Conservation (phyloP, 1,140 invertebrate species). For the Ooceraea biroi region DNA sequence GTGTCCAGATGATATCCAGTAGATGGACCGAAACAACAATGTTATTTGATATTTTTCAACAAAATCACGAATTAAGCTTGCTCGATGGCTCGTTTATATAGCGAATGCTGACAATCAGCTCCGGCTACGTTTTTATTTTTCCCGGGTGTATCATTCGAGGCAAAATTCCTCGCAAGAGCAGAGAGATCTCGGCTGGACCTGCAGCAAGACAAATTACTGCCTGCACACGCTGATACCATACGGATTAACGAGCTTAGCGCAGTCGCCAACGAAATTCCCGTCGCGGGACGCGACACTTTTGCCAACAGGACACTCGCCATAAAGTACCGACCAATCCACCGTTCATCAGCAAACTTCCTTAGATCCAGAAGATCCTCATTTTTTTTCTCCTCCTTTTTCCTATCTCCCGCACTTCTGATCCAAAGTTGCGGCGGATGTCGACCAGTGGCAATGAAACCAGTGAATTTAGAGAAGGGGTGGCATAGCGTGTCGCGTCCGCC, state of each 20-base stretch:
- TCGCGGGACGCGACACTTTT: not conserved
- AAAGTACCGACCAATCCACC: not conserved
- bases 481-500: constrained; percentile 24
- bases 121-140: constrained; percentile 7
- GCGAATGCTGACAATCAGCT: constrained; percentile 10
- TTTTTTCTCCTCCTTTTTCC: too few relatives aligned
- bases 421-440: not conserved
- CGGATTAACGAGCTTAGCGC: not conserved
- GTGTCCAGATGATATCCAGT: not conserved
- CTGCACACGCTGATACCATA: not conserved
- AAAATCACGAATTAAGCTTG: not conserved
- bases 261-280: not conserved
- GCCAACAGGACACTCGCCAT: not conserved
- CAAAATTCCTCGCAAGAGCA: not conserved
- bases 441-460: not conserved
- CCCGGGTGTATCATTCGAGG: not conserved
- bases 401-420: not conserved
- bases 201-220: not conserved
- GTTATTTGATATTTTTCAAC: constrained; percentile 1
- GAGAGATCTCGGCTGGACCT: not conserved
- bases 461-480: not conserved
- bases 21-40: not conserved
- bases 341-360: not conserved
- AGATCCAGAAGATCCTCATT: not conserved
- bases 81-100: not conserved